Evolutionary conservation across 1,140 invertebrate species (phyloP).

Genomic region (Dendroctonus valens): DNA sequence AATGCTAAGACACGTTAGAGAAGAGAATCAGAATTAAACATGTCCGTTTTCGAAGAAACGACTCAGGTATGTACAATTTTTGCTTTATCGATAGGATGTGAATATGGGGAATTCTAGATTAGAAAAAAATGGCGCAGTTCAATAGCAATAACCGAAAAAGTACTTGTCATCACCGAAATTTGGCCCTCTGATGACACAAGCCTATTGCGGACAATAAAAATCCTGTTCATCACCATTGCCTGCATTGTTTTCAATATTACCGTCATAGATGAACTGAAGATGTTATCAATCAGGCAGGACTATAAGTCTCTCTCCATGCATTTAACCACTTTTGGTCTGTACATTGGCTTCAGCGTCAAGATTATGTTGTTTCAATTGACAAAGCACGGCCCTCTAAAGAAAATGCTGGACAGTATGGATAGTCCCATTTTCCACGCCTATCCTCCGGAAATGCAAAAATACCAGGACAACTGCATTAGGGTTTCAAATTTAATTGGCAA

Average conservation of each 20-base stretch:
- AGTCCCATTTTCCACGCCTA: conserved; percentile 10
- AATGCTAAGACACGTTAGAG: too few species aligned
- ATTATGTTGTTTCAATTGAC: conserved; percentile 15
- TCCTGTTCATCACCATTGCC: not conserved
- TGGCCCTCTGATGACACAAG: conserved; percentile 4
- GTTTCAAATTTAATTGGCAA: conserved; percentile 4
- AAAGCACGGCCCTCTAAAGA: conserved; percentile 1
- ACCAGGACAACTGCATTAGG: conserved; percentile 9
- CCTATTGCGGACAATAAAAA: not conserved
- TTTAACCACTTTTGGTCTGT: conserved; percentile 17
- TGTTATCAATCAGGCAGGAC: conserved; percentile 2
- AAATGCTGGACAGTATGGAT: conserved; percentile 1
- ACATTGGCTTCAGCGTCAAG: conserved; percentile 16
- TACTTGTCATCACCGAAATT: conserved; percentile 11
- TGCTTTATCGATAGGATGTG: not conserved
- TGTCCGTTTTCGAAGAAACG: too few species aligned
- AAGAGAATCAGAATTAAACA: too few species aligned
- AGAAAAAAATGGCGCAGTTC: conserved; percentile 10
- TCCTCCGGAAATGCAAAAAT: conserved; percentile 5
- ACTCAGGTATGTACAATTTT: not conserved
- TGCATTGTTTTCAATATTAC: conserved; percentile 15
- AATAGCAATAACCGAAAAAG: conserved; percentile 3
- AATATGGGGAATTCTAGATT: not conserved
- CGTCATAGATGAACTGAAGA: conserved; percentile 11
- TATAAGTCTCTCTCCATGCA: conserved; percentile 13